phyloP scores from a whole-genome alignment of 2,797 vertebrate genomes.

The Gambelia wislizenii region DNA sequence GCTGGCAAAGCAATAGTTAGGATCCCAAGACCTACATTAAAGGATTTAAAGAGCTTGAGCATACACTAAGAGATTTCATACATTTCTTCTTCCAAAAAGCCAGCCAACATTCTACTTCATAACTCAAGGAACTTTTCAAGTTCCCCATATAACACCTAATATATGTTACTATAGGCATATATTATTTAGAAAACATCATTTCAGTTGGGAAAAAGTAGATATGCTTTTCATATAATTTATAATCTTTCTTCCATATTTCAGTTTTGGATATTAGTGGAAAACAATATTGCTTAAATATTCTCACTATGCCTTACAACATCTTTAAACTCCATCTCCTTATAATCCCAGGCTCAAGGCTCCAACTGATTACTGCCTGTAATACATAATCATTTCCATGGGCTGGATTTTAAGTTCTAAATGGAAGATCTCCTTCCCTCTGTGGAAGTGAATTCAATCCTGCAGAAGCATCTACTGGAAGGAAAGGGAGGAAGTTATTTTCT shows the following conservation, averaged over 20 bases:
- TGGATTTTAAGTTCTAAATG: not conserved
- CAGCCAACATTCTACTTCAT: not conserved
- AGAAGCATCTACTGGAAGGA: not conserved
- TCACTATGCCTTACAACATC: not conserved
- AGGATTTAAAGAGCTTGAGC: not conserved
- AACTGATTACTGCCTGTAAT: not conserved
- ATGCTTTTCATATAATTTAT: not conserved
- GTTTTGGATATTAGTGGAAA: not conserved
- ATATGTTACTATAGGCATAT: not conserved
- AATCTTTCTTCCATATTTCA: not conserved
- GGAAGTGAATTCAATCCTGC: not conserved
- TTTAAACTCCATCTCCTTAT: not conserved
- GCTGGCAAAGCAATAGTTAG: not conserved
- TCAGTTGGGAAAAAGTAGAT: not conserved
- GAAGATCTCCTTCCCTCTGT: not conserved
- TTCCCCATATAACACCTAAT: not conserved
- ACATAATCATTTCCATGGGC: not conserved
- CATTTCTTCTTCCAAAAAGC: not conserved
- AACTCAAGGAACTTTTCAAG: not conserved
- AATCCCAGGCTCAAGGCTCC: not conserved
- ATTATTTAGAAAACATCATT: not conserved
- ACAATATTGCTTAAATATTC: not conserved
- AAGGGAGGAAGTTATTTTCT: not conserved
- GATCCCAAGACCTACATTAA: not conserved
- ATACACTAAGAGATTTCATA: not conserved